Base-by-base conservation (phyloP, 2,888 invertebrate species). In the Blomia tropicalis region DNA sequence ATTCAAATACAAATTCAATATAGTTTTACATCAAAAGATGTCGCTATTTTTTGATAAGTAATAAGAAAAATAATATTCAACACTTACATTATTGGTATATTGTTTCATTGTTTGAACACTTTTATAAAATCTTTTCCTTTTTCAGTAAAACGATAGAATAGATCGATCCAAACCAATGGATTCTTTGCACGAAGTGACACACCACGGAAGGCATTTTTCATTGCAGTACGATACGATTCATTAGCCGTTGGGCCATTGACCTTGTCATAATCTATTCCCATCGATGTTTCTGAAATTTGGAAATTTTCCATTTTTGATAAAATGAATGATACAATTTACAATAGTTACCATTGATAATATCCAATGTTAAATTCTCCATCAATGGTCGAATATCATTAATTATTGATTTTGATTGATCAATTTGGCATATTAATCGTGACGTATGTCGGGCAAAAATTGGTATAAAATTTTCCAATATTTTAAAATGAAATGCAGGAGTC, bases 401-500 rank as follows among this genome's bases (percentile, higher is more conserved):
- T 11, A 27, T n/a, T 27, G 51, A 25, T 47, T 47, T 27, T 11
- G 51, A 11, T 14, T 22, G 23, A 11, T 22, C 51, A 47, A 47
- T 47, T 47, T 47, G 22, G 22, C 51, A 11, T 27, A 47, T 11
- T 27, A 47, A 27, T 11, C 7, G 7, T 7, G 7, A 7, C 14
- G 51, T 47, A n/a, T 47, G 51, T 11, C 51, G 51, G 14, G 51
- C 22, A 27, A 47, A 47, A 27, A 47, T 47, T 22, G 51, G 51
- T 11, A 47, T 47, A 47, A 47, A 47, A 27, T 47, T 47, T 47
- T 47, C 51, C 51, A 47, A n/a, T 14, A 47, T 47, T 47, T 47
- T 47, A 47, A 47, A 47, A 19, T 47, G 51, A 47, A 47, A 47
- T 27, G 51, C 51, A 22, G 51, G 51, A 22, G 51, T 47, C 51